phyloP scores from a whole-genome alignment of 2,113 vertebrate genomes.

The Carollia perspicillata region DNA sequence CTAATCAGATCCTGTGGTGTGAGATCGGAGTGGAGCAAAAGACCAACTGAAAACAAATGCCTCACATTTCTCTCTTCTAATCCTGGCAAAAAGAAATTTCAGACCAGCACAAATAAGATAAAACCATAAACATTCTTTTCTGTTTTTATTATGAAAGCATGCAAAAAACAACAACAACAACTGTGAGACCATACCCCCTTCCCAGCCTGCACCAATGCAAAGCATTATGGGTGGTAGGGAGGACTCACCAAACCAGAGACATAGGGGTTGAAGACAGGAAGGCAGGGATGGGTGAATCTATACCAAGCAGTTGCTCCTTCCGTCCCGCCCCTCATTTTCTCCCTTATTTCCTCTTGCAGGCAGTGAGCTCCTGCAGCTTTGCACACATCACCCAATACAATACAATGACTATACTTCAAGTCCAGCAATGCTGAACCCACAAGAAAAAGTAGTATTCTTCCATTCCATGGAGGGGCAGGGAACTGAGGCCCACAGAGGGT shows the following conservation, averaged over 20 bases:
- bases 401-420: conserved; percentile 34
- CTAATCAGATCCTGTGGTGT: neutral
- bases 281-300: conserved; percentile 31
- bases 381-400: conserved; percentile 65
- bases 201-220: conserved; percentile 69
- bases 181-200: conserved; percentile 81
- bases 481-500: conserved; percentile 35
- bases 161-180: conserved; percentile 82
- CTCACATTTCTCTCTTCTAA: neutral
- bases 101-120: conserved; percentile 68
- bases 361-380: conserved; percentile 44
- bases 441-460: conserved; percentile 58
- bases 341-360: conserved; percentile 28
- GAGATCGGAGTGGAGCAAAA: neutral
- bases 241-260: conserved; percentile 67
- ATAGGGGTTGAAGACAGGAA: conserved; percentile 48
- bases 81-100: conserved; percentile 10
- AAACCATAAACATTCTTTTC: conserved; percentile 81
- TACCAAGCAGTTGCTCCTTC: conserved; percentile 21
- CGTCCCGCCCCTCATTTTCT: neutral
- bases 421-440: conserved; percentile 36
- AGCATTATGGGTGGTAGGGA: conserved; percentile 60
- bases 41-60: neutral
- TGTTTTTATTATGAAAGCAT: conserved; percentile 89
- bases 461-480: neutral